Conservation (phyloP, 92 coral and sea anemone genomes). For the Heliopora coerulea region DNA sequence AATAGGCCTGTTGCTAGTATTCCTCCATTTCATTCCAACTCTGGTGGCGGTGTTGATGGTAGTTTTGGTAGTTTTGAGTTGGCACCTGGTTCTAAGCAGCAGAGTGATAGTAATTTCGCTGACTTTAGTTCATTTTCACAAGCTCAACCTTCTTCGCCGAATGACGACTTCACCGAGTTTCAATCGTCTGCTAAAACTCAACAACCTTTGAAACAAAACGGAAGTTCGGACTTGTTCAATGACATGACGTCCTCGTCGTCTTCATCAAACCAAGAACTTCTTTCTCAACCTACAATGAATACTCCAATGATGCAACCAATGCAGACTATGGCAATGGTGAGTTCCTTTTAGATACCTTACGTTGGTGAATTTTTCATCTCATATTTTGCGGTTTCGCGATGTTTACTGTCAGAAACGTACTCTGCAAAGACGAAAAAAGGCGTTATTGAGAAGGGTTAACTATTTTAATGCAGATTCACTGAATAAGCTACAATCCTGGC, state of each 20-base stretch:
- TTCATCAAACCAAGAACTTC: slow-evolving; percentile 23
- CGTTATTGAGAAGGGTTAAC: too few relatives aligned
- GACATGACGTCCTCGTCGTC: slow-evolving; percentile 30
- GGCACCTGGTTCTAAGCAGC: slow-evolving; percentile 5
- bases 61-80: slow-evolving; percentile 28
- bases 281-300: slow-evolving; percentile 35
- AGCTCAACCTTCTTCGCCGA: slow-evolving; percentile 57
- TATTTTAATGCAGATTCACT: too few relatives aligned
- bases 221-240: slow-evolving; percentile 4
- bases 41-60: not conserved
- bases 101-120: slow-evolving; percentile 20
- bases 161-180: slow-evolving; percentile 92
- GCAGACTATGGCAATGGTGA: slow-evolving; percentile 24
- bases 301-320: slow-evolving; percentile 25
- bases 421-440: too few relatives aligned
- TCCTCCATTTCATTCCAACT: slow-evolving; percentile 33
- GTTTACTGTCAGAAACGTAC: too few relatives aligned
- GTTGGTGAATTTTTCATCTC: too few relatives aligned
- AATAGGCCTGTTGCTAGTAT: slow-evolving; percentile 35
- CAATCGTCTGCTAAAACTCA: slow-evolving; percentile 62
- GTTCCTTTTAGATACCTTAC: too few relatives aligned
- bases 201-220: slow-evolving; percentile 51
- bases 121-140: slow-evolving; percentile 25
- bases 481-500: too few relatives aligned
- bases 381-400: too few relatives aligned